A percentile compares a stretch with the other conserved stretches of the same genome.
These are phyloP conservation scores for Asobara japonica DNA, from an alignment of 1,140 invertebrate genomes.

Conservation along the genomic window DNA sequence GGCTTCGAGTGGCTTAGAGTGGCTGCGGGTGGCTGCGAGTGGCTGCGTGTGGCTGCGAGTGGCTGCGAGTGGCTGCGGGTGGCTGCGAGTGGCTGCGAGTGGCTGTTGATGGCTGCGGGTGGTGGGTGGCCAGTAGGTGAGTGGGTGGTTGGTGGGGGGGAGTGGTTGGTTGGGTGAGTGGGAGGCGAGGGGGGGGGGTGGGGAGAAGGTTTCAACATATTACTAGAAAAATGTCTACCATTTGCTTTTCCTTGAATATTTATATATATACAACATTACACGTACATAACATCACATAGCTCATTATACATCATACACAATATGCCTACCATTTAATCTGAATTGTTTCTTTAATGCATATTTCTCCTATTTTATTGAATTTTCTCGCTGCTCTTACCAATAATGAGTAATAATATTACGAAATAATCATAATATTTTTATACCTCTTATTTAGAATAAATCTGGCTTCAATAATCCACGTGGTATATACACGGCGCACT, in stretches of 20 bases:
- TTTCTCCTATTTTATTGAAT: conserved; percentile 6
- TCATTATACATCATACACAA: conserved; percentile 54
- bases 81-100: no score
- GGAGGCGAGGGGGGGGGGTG: background rate
- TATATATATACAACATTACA: conserved; percentile 63
- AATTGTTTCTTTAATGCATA: conserved; percentile 6
- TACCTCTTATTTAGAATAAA: background rate
- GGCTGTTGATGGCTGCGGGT: no score
- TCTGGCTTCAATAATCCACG: background rate
- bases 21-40: no score
- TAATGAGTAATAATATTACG: background rate
- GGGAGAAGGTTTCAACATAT: no score
- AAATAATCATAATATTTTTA: background rate
- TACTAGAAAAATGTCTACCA: background rate
- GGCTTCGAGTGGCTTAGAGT: no score
- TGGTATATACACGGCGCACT: conserved; percentile 2
- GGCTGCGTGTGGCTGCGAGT: no score
- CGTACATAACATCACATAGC: conserved; percentile 66
- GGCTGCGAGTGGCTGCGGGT: no score
- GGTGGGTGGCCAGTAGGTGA: no score
- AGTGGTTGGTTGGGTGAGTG: background rate
- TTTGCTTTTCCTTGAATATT: conserved; percentile 44
- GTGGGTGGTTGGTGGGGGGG: no score
- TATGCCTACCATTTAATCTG: conserved; percentile 6
- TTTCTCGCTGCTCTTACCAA: conserved; percentile 7